Conservation (phyloP, 53 echinoderm and acorn worm genomes). For the Apostichopus leukothele region DNA sequence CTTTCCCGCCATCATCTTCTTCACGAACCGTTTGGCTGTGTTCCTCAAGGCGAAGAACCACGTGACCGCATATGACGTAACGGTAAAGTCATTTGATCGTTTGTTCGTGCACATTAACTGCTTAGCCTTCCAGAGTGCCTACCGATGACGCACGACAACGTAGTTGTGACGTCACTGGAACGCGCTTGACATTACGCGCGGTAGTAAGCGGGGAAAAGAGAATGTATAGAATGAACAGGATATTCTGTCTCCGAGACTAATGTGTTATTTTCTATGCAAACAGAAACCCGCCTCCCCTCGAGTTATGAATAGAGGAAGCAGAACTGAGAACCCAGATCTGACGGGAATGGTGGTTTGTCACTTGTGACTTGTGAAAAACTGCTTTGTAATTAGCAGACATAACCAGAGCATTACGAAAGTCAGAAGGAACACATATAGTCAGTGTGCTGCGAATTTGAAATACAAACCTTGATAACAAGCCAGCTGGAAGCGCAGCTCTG, state of each 20-base stretch:
- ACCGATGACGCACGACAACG: conserved; percentile 21
- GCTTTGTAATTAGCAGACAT: not conserved
- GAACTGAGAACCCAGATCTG: not conserved
- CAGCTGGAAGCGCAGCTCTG: too few species aligned
- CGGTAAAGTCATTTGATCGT: conserved; percentile 21
- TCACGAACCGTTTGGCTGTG: conserved; percentile 16
- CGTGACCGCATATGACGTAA: conserved; percentile 28
- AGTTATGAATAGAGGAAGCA: not conserved
- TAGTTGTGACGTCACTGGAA: conserved; percentile 40
- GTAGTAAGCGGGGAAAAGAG: conserved; percentile 10
- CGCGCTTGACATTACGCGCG: conserved; percentile 37
- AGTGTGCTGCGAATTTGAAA: too few species aligned
- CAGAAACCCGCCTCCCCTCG: conserved; percentile 1
- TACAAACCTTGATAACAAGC: too few species aligned
- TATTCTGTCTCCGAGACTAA: conserved; percentile 3
- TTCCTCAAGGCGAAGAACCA: conserved; percentile 15
- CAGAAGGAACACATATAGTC: too few species aligned
- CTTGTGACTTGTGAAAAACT: not conserved
- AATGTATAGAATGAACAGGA: not conserved
- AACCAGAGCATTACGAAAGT: not conserved
- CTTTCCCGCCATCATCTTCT: not conserved
- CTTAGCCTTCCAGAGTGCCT: conserved; percentile 10
- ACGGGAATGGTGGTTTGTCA: not conserved
- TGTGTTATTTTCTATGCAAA: conserved; percentile 30
- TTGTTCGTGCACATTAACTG: conserved; percentile 33